Percentiles rank a stretch among this genome's conserved stretches.
Evolutionary conservation across 2,113 vertebrate species (phyloP).

Genomic region (Anolis carolinensis): DNA sequence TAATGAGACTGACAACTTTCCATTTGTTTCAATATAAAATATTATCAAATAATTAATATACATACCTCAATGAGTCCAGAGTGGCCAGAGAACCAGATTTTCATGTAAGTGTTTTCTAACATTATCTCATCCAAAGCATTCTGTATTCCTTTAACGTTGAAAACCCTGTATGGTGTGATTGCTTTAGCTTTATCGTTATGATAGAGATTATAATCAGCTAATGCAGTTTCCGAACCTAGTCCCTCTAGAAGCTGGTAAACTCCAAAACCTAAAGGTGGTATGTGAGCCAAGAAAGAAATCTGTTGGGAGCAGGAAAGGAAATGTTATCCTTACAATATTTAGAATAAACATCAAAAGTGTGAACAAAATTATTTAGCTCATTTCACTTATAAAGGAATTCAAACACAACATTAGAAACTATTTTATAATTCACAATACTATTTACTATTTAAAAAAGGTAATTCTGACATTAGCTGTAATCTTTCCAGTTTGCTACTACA

Average conservation of each 20-base stretch:
- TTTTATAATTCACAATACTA: too few species aligned
- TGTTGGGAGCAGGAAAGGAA: constrained; percentile 57
- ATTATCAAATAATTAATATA: constrained; percentile 7
- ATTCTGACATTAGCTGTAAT: not conserved
- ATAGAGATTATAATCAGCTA: constrained; percentile 78
- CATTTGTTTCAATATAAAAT: not conserved
- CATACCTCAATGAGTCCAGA: constrained; percentile 89
- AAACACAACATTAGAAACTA: not conserved
- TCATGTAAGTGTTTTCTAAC: constrained; percentile 84
- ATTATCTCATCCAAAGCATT: constrained; percentile 68
- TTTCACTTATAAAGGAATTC: not conserved
- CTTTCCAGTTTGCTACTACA: not conserved
- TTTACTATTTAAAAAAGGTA: not conserved
- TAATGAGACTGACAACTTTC: not conserved
- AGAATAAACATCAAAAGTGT: not conserved
- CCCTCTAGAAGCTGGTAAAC: constrained; percentile 82
- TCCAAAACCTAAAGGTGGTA: constrained; percentile 83
- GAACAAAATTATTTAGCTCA: not conserved
- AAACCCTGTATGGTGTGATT: constrained; percentile 66
- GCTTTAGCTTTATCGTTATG: constrained; percentile 50
- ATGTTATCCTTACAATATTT: not conserved
- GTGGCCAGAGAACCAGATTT: constrained; percentile 78
- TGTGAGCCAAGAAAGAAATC: constrained; percentile 84
- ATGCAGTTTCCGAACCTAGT: constrained; percentile 67
- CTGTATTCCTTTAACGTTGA: constrained; percentile 76